Base-by-base conservation (phyloP, 2,888 invertebrate species). In the Meiosimyza decipiens region DNA sequence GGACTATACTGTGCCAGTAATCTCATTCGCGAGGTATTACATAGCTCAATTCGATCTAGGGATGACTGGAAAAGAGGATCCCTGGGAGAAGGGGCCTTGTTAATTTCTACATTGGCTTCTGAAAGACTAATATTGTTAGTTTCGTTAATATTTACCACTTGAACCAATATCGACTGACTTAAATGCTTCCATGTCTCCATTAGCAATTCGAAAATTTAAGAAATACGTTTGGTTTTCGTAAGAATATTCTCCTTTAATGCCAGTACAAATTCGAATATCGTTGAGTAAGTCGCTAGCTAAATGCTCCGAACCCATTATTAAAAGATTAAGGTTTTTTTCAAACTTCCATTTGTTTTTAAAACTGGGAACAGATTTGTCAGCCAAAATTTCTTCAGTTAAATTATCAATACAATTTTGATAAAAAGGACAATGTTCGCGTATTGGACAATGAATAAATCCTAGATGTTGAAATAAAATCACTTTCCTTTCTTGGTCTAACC, bases 361-460 rank as follows among this genome's bases (percentile, higher is more conserved):
- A 88, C 92, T 92, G 65, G 83, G 82, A 55, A 91, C 90, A 0
- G 82, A 77, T 62, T 84, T 84, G 15, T 84, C 84, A 3, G 80
- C 79, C 54, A 84, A 77, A 47, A 82, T 79, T 71, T 92, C 89
- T 85, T 93, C 93, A 79, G 94, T 92, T 67, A 94, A 88, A 73
- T 92, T 91, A 84, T 94, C 94, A 90, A 93, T 92, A 82, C 94
- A 94, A 84, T 93, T 94, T 65, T 93, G 91, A 82, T 92, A 94
- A 62, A 96, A 95, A 15, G 97, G 97, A 85, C 98, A 98, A 85
- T 97, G 96, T 86, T 97, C 97, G 71, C 95, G 89, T 86, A 96
- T 95, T 15, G 98, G 97, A 86, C 95, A 96, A 88, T 98, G 97
- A 71, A 98, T 94, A 88, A 98, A 98, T 73, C 97, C 97, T 59